Conservation (phyloP, 2,113 vertebrate genomes). For the Bujurquina vittata region DNA sequence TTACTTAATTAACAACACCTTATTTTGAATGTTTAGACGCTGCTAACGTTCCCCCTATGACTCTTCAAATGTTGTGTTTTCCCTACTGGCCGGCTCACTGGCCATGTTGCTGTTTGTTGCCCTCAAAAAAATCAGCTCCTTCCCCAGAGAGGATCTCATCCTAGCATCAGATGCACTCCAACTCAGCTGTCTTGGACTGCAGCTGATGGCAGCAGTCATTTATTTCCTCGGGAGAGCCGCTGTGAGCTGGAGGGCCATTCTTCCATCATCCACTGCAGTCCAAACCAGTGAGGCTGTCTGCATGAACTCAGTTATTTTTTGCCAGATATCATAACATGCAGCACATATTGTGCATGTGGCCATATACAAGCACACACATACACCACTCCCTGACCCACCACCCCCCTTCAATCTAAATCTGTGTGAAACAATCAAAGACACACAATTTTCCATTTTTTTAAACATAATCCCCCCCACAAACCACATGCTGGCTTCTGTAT, state of each 20-base stretch:
- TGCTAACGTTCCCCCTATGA: not conserved
- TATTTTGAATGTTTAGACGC: not conserved
- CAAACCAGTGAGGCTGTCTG: not conserved
- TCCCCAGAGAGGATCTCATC: slow-evolving; percentile 1
- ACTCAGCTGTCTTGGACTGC: not conserved
- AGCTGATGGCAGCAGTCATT: not conserved
- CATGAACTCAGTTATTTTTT: too few species aligned
- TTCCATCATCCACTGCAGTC: not conserved
- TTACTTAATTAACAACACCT: not conserved
- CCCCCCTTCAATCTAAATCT: not conserved
- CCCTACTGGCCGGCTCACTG: not conserved
- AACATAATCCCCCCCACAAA: not conserved
- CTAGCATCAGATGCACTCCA: not conserved
- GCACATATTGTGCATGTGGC: not conserved
- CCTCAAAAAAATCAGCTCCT: not conserved
- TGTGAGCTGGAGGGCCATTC: not conserved
- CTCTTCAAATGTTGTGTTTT: not conserved
- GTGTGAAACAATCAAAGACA: not conserved
- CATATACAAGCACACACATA: too few species aligned
- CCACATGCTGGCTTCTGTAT: not conserved
- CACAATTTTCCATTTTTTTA: not conserved
- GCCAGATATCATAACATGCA: not conserved
- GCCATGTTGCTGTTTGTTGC: not conserved
- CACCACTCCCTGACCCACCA: not conserved
- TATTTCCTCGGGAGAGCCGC: not conserved